Evolutionary conservation across 2,888 invertebrate genomes (phyloP).

Genomic region (Petrolisthes cinctipes): DNA sequence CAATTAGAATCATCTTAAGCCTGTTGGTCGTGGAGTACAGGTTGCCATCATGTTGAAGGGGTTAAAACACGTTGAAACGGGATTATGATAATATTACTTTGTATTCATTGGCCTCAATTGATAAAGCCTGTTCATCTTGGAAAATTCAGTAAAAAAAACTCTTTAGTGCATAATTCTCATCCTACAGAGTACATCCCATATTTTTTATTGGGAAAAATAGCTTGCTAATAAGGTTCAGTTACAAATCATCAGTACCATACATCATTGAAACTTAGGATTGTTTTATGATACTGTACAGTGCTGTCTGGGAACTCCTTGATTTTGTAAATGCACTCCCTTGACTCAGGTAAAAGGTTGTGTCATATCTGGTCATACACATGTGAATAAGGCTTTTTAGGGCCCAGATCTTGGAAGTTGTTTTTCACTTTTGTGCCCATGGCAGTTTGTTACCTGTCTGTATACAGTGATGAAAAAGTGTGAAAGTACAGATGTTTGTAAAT

Average conservation of each 20-base stretch:
- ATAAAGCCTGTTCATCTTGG: not conserved
- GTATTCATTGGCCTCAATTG: not conserved
- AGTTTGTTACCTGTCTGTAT: not conserved
- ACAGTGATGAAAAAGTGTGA: not conserved
- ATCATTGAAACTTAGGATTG: too few species aligned
- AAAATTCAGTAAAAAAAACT: not conserved
- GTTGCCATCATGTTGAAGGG: not conserved
- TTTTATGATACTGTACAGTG: too few species aligned
- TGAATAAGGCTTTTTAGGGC: not conserved
- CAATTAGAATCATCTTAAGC: too few species aligned
- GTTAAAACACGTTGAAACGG: not conserved
- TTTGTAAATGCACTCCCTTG: too few species aligned
- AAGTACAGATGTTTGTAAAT: slow-evolving; percentile 3
- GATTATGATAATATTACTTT: not conserved
- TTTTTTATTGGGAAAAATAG: not conserved
- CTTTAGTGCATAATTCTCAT: not conserved
- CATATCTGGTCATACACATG: not conserved
- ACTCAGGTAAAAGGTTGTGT: too few species aligned
- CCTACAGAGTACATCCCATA: not conserved
- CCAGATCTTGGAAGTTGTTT: not conserved
- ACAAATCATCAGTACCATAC: too few species aligned
- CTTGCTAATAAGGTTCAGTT: too few species aligned
- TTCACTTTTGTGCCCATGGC: not conserved
- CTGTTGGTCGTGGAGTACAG: too few species aligned
- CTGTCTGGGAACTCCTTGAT: too few species aligned